Base-by-base conservation (phyloP, 2,113 vertebrate genomes). In the Salminus brasiliensis region DNA sequence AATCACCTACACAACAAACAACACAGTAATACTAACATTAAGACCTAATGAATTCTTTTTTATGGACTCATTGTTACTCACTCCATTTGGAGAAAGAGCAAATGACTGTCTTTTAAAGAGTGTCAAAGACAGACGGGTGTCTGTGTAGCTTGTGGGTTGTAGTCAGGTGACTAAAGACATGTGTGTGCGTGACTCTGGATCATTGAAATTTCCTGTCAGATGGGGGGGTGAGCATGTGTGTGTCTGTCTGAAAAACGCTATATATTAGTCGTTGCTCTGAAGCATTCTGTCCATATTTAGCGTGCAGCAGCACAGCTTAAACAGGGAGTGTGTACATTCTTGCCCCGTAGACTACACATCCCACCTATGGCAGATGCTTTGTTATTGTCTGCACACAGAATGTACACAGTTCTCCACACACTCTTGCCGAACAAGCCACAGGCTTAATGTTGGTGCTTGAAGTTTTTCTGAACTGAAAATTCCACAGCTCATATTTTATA, bases 331-430 rank as follows among this genome's bases (percentile, higher is more conserved):
- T 81, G 43, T 73, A 69, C 72, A 76, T 80, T 81, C 63, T 66
- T 74, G 36, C 34, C 49, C 12, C 53, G 68, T 81, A 80, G 78
- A 81, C 82, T 77, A 81, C 82, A 84, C 74, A 80, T 49, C 39
- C 30, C 76, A 60, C 72, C 34, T 65, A 76, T 79, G 72, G 32
- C 60, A 76, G 23, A 7, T 4, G 16, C 74, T 49, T 27, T 78
- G 70, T 81, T 78, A 76, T 70, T 79, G 81, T 79, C 69, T 83
- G 70, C 63, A 65, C 39, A 13, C 60, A 55, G 41, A 60, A 82
- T 29, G 55, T 63, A 57, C 71, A 27, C 39, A 72, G n/a, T 23
- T 49, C 57, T 52, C 10, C 45, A 65, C 55, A 36, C 3, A 23
- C 41, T 25, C 47, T 52, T 16, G 45, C 45, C 3, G 45, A 23